Evolutionary conservation across 2,888 invertebrate genomes (phyloP), one percentile per base, ranked within the genome.

Genomic region (Odontothrips loti): DNA sequence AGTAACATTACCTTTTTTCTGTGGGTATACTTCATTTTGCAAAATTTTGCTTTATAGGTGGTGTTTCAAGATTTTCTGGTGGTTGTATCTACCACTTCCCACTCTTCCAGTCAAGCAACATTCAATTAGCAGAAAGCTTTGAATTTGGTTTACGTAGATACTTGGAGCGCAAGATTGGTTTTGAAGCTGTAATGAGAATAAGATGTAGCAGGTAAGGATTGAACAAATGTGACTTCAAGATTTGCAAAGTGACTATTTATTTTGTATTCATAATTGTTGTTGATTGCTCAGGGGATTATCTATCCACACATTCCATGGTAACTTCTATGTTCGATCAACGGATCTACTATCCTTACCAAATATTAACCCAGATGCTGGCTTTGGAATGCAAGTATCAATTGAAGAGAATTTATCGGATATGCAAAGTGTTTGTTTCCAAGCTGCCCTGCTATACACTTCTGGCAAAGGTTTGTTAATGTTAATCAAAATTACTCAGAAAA

Each of bases 281-380:
- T 81, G 79, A 81, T 82, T 83, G 83, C 84, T 4, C 87, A 91
- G 94, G 86, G 98, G 99, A 23, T 89, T 99, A 82, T 91, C 96
- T 47, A 96, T 99, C 85, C 98, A 99, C 88, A 97, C 98, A 86
- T 99, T 99, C 92, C 98, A 99, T 89, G 99, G 99, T 75, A 99
- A 99, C 89, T 98, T 98, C 91, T 99, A 99, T 89, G 99, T 99
- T 80, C 92, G 99, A 6, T 98, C 99, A 0, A 98, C 98, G 6
- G 99, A 99, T 89, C 90, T 99, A 81, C 89, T 99, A 82, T 96
- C 97, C 17, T 89, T 99, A 84, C 98, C 99, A 68, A 99, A 99
- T 89, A 94, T 98, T 82, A 99, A 98, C 86, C 99, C 99, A 0
- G 99, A 99, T 88, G 95, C 97, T 9, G 98, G 97, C 27, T 98